phyloP scores from a whole-genome alignment of 2,113 vertebrate genomes.

The Clupea harengus region DNA sequence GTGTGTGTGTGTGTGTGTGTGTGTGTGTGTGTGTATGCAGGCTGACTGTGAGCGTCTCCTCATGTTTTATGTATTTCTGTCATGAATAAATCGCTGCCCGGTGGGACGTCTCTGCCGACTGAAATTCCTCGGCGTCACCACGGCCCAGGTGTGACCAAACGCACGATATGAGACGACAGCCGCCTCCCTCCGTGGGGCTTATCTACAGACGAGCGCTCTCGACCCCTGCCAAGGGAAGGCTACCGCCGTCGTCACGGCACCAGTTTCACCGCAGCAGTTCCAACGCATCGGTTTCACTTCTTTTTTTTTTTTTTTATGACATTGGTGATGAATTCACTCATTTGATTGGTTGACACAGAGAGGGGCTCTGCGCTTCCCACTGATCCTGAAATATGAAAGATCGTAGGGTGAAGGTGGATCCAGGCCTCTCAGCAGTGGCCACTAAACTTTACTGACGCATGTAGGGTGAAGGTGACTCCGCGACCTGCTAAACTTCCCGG shows the following conservation, averaged over 20 bases:
- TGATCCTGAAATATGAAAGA: neutral
- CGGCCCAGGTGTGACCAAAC: neutral
- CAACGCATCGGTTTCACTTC: neutral
- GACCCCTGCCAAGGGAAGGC: neutral
- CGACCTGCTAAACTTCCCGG: too few relatives aligned
- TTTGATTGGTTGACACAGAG: neutral
- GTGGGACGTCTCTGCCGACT: neutral
- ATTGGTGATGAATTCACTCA: neutral
- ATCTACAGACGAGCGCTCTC: neutral
- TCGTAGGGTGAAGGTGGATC: neutral
- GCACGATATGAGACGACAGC: neutral
- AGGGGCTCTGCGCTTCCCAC: neutral
- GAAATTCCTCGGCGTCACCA: neutral
- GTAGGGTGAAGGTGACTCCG: too few relatives aligned
- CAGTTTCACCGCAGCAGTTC: neutral
- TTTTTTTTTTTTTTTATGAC: neutral
- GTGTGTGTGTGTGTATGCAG: neutral
- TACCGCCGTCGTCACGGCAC: too few relatives aligned
- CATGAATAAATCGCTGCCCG: neutral
- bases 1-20: neutral
- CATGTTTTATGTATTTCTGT: neutral
- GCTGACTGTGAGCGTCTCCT: too few relatives aligned
- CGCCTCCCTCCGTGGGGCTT: neutral
- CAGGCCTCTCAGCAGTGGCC: too few relatives aligned
- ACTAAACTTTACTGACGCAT: neutral